These are phyloP conservation scores for Drosophila yakuba DNA, from an alignment of 1,140 invertebrate genomes.

Conservation along the genomic window DNA sequence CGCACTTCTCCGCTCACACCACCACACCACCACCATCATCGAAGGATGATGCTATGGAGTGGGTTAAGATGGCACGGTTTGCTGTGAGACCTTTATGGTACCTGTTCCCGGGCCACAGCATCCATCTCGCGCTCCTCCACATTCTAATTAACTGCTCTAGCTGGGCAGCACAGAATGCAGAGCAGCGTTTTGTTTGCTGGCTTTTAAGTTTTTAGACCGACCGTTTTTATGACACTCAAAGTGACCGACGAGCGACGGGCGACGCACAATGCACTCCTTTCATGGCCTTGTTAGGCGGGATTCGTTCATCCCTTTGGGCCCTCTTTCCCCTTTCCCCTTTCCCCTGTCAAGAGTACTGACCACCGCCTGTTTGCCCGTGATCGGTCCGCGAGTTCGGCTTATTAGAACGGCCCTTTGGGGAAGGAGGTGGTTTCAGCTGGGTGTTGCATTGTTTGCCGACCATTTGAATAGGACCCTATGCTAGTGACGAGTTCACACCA, in stretches of 20 bases:
- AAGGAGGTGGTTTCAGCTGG: slow-evolving; percentile 24
- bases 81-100: slow-evolving; percentile 8
- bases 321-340: neutral
- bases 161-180: slow-evolving; percentile 73
- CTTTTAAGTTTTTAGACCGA: slow-evolving; percentile 60
- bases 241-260: slow-evolving; percentile 70
- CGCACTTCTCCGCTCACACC: slow-evolving; percentile 53
- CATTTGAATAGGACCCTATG: slow-evolving; percentile 73
- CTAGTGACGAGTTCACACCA: slow-evolving; percentile 45
- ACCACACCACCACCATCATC: slow-evolving; percentile 13
- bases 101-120: slow-evolving; percentile 28
- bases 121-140: slow-evolving; percentile 40
- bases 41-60: slow-evolving; percentile 26
- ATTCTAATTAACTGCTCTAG: slow-evolving; percentile 83
- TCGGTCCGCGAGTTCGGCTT: slow-evolving; percentile 71
- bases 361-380: slow-evolving; percentile 65
- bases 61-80: slow-evolving; percentile 2
- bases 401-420: slow-evolving; percentile 62
- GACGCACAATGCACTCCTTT: slow-evolving; percentile 80
- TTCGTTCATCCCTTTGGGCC: slow-evolving; percentile 47
- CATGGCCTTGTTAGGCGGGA: slow-evolving; percentile 77
- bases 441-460: slow-evolving; percentile 69
- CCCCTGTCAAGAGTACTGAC: slow-evolving; percentile 6
- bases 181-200: slow-evolving; percentile 75
- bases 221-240: slow-evolving; percentile 73